A percentile compares a stretch with the other conserved stretches of the same genome.
These are phyloP conservation scores for Drosophila arizonae DNA, from an alignment of 1,140 invertebrate species.

Conservation along the genomic window DNA sequence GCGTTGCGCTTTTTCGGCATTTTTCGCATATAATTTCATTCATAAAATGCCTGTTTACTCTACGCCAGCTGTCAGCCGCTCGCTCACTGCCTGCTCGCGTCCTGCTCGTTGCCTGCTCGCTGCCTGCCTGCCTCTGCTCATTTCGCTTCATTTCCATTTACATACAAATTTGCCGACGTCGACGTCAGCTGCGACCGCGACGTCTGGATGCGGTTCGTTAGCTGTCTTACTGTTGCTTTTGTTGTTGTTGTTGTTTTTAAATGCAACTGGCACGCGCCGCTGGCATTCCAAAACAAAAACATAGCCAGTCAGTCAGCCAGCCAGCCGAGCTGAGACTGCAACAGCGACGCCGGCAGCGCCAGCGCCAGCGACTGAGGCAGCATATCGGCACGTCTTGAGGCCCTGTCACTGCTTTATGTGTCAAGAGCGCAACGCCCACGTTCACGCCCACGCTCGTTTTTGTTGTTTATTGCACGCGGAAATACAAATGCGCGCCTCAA, in stretches of 20 bases:
- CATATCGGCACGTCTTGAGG: constrained; percentile 45
- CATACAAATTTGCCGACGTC: constrained; percentile 30
- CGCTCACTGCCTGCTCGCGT: constrained; percentile 17
- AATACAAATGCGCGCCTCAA: constrained; percentile 37
- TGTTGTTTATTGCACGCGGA: constrained; percentile 32
- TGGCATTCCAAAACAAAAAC: constrained; percentile 42
- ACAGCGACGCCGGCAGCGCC: background rate
- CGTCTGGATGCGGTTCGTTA: constrained; percentile 21
- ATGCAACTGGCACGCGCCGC: constrained; percentile 44
- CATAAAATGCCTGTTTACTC: constrained; percentile 62
- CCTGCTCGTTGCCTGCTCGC: too few species aligned
- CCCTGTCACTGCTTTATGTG: constrained; percentile 47
- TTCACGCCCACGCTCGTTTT: constrained; percentile 2
- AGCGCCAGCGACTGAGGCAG: constrained; percentile 10
- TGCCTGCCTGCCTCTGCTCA: constrained; percentile 17
- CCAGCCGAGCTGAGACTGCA: background rate
- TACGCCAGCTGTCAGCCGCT: background rate
- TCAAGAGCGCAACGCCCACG: constrained; percentile 37
- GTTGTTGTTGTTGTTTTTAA: constrained; percentile 22
- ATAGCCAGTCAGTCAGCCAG: background rate
- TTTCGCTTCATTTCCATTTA: constrained; percentile 46
- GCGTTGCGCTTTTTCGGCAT: constrained; percentile 23
- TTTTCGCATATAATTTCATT: constrained; percentile 71
- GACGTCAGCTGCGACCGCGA: constrained; percentile 5
- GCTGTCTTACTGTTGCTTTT: background rate